phyloP scores from a whole-genome alignment of 2,888 invertebrate species.

The Tolmerus cingulatus region DNA sequence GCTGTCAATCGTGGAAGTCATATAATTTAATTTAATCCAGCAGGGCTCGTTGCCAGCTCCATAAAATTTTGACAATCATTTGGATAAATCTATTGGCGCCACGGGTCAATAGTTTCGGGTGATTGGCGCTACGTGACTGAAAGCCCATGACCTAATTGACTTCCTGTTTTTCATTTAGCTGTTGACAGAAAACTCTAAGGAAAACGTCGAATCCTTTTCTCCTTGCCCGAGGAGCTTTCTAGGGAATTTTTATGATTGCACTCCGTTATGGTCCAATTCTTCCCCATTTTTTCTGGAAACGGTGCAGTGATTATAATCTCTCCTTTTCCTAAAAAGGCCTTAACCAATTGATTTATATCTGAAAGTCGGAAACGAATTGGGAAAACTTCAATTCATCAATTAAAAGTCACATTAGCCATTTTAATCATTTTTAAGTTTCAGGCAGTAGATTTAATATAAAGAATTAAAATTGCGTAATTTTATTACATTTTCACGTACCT shows the following conservation, averaged over 20 bases:
- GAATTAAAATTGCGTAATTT: too few relatives aligned
- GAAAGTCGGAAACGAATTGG: background rate
- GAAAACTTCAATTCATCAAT: background rate
- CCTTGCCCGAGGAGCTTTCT: background rate
- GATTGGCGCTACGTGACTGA: conserved; percentile 12
- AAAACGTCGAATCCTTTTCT: background rate
- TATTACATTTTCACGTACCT: too few relatives aligned
- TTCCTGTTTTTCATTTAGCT: background rate
- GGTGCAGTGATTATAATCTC: background rate
- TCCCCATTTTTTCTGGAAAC: background rate
- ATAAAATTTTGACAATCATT: conserved; percentile 20
- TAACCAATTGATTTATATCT: background rate
- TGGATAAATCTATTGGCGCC: conserved; percentile 4
- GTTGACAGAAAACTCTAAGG: background rate
- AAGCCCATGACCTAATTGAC: conserved; percentile 6
- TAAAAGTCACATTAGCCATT: background rate
- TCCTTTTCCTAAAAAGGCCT: background rate
- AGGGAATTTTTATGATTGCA: background rate
- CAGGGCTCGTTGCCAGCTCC: background rate
- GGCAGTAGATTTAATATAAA: too few relatives aligned
- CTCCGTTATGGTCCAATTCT: background rate
- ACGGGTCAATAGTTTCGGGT: background rate
- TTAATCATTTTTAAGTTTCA: too few relatives aligned
- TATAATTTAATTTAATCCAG: background rate
- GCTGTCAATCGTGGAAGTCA: background rate